Evolutionary conservation across 1,140 invertebrate genomes (phyloP).

Genomic region (Stenopsyche tienmushanensis): DNA sequence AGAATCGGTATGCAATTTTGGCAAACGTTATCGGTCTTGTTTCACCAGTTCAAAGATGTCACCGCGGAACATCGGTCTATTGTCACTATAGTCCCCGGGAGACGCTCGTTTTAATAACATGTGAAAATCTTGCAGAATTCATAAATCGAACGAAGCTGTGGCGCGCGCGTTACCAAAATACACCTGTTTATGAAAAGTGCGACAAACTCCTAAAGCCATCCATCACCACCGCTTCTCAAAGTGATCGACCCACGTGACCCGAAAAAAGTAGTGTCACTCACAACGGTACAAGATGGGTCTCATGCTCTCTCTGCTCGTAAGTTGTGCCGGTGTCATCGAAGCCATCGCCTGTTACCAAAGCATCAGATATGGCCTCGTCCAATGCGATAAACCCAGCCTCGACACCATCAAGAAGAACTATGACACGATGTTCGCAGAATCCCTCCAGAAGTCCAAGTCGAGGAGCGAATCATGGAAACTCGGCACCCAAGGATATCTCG

Average conservation of each 20-base stretch:
- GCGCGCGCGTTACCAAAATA: neutral
- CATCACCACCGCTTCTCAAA: neutral
- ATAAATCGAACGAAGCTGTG: constrained; percentile 2
- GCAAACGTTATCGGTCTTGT: constrained; percentile 55
- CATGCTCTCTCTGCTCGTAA: constrained; percentile 67
- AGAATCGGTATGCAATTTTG: constrained; percentile 45
- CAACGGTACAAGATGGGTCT: constrained; percentile 60
- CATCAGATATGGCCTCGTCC: constrained; percentile 54
- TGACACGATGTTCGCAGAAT: constrained; percentile 46
- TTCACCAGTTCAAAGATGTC: constrained; percentile 57
- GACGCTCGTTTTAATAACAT: constrained; percentile 30
- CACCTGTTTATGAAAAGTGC: constrained; percentile 2
- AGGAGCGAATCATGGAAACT: constrained; percentile 46
- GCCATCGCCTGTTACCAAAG: constrained; percentile 61
- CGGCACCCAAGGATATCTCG: constrained; percentile 52
- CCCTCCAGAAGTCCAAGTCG: constrained; percentile 42
- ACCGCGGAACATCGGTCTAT: constrained; percentile 52
- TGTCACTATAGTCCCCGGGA: constrained; percentile 45
- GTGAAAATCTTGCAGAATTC: constrained; percentile 13
- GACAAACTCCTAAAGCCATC: neutral
- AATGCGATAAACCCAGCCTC: constrained; percentile 48
- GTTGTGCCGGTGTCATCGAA: constrained; percentile 71
- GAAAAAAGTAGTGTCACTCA: neutral
- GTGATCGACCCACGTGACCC: neutral
- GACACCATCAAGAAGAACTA: constrained; percentile 50